A percentile compares a stretch with the other conserved stretches of the same genome.
Evolutionary conservation across 1,140 invertebrate species (phyloP).

Genomic region (Venustaconcha ellipsiformis): DNA sequence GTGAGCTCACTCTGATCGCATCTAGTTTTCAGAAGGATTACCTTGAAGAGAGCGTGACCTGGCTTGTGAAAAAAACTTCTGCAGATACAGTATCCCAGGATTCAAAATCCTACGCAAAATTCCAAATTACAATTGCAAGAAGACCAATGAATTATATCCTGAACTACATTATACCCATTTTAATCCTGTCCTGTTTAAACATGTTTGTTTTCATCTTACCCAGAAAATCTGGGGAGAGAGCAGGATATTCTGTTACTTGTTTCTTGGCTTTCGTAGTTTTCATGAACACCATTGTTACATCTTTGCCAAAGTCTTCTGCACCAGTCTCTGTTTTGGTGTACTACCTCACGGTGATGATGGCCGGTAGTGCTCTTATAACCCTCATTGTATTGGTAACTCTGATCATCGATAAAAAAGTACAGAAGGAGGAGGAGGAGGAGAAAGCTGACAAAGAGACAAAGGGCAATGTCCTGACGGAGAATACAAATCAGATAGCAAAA

Average conservation of each 20-base stretch:
- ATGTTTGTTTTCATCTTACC: constrained; percentile 17
- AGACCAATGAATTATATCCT: constrained; percentile 16
- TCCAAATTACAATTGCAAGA: constrained; percentile 15
- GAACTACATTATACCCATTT: constrained; percentile 16
- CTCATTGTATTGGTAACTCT: neutral
- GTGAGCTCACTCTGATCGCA: too few species aligned
- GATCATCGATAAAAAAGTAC: too few species aligned
- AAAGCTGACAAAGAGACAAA: too few species aligned
- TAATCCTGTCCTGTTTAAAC: constrained; percentile 5
- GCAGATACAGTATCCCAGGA: too few species aligned
- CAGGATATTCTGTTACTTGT: constrained; percentile 8
- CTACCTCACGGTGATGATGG: constrained; percentile 6
- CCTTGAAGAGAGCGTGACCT: too few species aligned
- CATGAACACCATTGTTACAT: constrained; percentile 5
- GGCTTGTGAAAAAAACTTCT: too few species aligned
- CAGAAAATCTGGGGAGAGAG: constrained; percentile 7
- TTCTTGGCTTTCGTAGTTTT: constrained; percentile 18
- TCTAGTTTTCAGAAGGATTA: too few species aligned
- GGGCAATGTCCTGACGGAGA: too few species aligned
- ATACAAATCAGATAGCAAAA: too few species aligned
- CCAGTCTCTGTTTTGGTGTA: constrained; percentile 7
- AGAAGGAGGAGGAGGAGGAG: too few species aligned
- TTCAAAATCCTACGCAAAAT: neutral
- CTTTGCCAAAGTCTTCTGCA: constrained; percentile 2
- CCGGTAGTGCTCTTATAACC: constrained; percentile 11